phyloP scores from a whole-genome alignment of 2,797 vertebrate species.

The Eulemur coronatus region DNA sequence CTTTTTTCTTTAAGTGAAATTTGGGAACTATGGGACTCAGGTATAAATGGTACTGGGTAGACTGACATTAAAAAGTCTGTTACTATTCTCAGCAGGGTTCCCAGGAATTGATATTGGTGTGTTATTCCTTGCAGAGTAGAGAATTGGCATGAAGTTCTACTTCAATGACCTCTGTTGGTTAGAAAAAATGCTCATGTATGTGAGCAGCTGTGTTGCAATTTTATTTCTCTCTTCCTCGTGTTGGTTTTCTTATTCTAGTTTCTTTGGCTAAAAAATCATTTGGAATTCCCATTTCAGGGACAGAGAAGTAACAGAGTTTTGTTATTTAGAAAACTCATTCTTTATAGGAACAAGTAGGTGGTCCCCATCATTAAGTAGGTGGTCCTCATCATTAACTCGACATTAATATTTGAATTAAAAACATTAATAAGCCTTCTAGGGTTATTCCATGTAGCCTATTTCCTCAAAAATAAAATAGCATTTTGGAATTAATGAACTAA shows the following conservation, averaged over 20 bases:
- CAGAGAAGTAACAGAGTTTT: background rate
- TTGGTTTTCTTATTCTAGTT: background rate
- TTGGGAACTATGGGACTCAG: background rate
- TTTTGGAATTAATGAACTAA: slow-evolving; percentile 1
- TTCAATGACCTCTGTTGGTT: background rate
- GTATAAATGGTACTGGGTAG: background rate
- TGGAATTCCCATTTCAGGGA: background rate
- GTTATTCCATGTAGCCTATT: background rate
- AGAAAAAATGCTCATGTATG: background rate
- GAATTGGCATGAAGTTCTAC: background rate
- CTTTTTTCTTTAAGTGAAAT: background rate
- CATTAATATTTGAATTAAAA: background rate
- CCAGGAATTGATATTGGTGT: background rate
- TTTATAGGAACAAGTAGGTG: background rate
- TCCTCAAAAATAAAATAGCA: background rate
- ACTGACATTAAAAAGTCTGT: background rate
- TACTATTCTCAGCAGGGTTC: background rate
- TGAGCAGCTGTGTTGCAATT: background rate
- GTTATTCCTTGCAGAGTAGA: background rate
- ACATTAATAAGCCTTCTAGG: background rate
- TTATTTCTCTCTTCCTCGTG: background rate
- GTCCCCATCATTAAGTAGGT: background rate
- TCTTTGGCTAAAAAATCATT: background rate
- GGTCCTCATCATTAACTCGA: background rate
- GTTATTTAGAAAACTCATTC: background rate